Evolutionary conservation across 2,888 invertebrate species (phyloP).

Genomic region (Lasioglossum pauxillum): DNA sequence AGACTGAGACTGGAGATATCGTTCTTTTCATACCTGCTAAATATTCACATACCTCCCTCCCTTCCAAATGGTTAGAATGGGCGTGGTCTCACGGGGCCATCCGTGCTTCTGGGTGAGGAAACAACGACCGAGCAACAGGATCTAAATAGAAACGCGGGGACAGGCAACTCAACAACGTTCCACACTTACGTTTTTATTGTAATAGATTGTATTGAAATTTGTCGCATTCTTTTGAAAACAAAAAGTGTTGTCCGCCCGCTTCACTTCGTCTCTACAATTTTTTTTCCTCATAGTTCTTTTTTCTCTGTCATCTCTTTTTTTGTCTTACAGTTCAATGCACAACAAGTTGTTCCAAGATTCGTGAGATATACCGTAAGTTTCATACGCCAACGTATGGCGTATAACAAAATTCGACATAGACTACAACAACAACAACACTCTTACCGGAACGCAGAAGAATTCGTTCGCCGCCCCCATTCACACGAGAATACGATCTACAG

Average conservation of each 20-base stretch:
- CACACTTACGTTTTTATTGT: slow-evolving; percentile 70
- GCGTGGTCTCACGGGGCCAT: background rate
- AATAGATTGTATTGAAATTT: slow-evolving; percentile 70
- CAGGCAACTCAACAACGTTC: slow-evolving; percentile 41
- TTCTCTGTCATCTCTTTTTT: slow-evolving; percentile 2
- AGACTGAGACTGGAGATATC: too few species aligned
- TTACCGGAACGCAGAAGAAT: slow-evolving; percentile 68
- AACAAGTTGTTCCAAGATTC: slow-evolving; percentile 58
- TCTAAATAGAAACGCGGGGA: background rate
- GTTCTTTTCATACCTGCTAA: too few species aligned
- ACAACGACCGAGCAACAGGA: background rate
- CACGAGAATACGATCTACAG: slow-evolving; percentile 60
- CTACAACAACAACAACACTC: slow-evolving; percentile 72
- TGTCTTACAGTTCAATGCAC: slow-evolving; percentile 32
- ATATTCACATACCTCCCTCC: background rate
- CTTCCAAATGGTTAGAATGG: background rate
- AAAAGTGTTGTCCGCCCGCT: slow-evolving; percentile 52
- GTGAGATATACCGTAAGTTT: slow-evolving; percentile 50
- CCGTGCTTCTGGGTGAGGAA: background rate
- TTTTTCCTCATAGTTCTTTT: background rate
- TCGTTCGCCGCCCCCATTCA: slow-evolving; percentile 28
- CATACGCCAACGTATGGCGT: slow-evolving; percentile 56
- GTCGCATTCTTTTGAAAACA: slow-evolving; percentile 63
- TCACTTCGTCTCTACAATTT: background rate
- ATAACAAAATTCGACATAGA: slow-evolving; percentile 75